Percentiles rank a stretch among this genome's conserved stretches.
phyloP scores from a whole-genome alignment of 2,888 invertebrate species.

The Rhagonycha lutea region DNA sequence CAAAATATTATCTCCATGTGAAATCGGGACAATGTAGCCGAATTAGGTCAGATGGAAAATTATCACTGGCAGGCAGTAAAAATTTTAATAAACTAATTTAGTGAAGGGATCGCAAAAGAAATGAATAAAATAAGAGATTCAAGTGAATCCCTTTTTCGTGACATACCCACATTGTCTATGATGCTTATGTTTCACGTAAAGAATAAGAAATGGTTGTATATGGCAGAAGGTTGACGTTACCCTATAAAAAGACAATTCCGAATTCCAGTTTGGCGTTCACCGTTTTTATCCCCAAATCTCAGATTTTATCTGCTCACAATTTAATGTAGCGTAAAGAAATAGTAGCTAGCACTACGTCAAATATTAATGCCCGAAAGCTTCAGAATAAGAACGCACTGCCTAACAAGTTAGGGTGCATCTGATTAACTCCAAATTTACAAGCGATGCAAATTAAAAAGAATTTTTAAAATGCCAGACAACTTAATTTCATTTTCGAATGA shows the following conservation, averaged over 20 bases:
- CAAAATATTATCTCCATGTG: not conserved
- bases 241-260: constrained; percentile 31
- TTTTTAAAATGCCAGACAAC: not conserved
- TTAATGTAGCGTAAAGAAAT: constrained; percentile 29
- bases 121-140: constrained; percentile 24
- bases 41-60: not conserved
- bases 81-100: not conserved
- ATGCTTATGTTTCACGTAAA: constrained; percentile 24
- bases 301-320: constrained; percentile 26
- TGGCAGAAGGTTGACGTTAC: constrained; percentile 16
- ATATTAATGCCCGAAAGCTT: constrained; percentile 26
- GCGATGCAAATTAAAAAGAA: not conserved
- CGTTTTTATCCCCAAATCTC: constrained; percentile 29
- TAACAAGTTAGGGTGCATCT: constrained; percentile 28
- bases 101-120: not conserved
- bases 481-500: not conserved
- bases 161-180: constrained; percentile 9
- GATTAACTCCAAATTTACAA: constrained; percentile 11
- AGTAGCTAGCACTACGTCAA: constrained; percentile 28
- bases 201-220: constrained; percentile 21
- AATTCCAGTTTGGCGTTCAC: constrained; percentile 26
- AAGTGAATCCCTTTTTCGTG: constrained; percentile 18
- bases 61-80: not conserved
- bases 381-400: constrained; percentile 18
- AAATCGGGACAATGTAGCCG: not conserved